Conservation (phyloP, 2,888 invertebrate genomes). For the Epirrhoe tristata region DNA sequence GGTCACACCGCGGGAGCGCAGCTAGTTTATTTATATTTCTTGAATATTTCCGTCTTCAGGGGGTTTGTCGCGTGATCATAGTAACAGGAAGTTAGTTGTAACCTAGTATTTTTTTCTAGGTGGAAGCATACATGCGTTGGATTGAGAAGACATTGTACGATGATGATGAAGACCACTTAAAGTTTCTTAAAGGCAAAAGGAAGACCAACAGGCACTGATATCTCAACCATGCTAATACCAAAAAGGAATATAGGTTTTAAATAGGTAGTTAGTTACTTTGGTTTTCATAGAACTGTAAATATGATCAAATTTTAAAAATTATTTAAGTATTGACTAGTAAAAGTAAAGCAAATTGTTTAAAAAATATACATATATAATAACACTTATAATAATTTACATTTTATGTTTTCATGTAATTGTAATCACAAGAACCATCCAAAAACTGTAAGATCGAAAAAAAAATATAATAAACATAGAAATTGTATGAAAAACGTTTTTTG, state of each 20-base stretch:
- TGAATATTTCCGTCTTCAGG: too few species aligned
- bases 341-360: not conserved
- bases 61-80: too few species aligned
- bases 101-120: constrained; percentile 52
- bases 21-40: too few species aligned
- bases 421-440: too few species aligned
- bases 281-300: not conserved
- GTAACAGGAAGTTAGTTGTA: too few species aligned
- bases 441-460: too few species aligned
- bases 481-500: too few species aligned
- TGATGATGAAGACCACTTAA: constrained; percentile 73
- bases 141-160: constrained; percentile 75
- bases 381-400: too few species aligned
- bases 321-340: not conserved
- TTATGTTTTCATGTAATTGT: too few species aligned
- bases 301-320: not conserved
- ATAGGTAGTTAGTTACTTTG: not conserved
- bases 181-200: constrained; percentile 51
- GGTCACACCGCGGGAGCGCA: too few species aligned
- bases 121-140: constrained; percentile 78
- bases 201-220: constrained; percentile 58
- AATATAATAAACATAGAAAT: too few species aligned
- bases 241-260: not conserved
- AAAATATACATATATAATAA: not conserved
- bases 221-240: not conserved